Evolutionary conservation across 1,140 invertebrate genomes (phyloP).

Genomic region (Phortica variegata): DNA sequence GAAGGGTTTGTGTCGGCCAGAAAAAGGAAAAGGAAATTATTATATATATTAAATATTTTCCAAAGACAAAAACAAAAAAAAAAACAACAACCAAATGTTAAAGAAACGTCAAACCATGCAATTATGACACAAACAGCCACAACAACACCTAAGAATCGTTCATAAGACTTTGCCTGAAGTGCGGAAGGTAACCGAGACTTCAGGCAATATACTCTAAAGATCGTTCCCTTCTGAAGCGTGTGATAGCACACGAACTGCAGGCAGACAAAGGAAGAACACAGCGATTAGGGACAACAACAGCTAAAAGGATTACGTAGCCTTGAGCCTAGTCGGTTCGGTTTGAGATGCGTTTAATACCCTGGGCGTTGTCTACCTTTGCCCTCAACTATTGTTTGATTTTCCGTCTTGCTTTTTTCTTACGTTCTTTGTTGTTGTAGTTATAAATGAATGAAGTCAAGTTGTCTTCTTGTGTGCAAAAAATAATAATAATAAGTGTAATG

Average conservation of each 20-base stretch:
- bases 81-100: too few species aligned
- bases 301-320: slow-evolving; percentile 34
- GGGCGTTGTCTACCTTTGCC: too few species aligned
- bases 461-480: not conserved
- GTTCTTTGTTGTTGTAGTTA: too few species aligned
- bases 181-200: too few species aligned
- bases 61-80: slow-evolving; percentile 8
- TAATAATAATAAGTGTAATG: slow-evolving; percentile 7
- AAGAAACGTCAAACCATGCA: slow-evolving; percentile 30
- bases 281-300: too few species aligned
- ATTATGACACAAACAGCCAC: slow-evolving; percentile 39
- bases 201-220: slow-evolving; percentile 19
- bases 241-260: slow-evolving; percentile 20
- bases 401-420: too few species aligned
- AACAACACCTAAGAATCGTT: slow-evolving; percentile 15
- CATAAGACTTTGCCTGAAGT: too few species aligned
- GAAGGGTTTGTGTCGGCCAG: too few species aligned
- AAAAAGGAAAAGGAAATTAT: slow-evolving; percentile 28
- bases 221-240: slow-evolving; percentile 35
- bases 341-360: too few species aligned
- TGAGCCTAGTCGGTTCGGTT: too few species aligned
- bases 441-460: slow-evolving; percentile 6
- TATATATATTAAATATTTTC: slow-evolving; percentile 51
- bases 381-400: too few species aligned
- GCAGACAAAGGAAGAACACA: too few species aligned